Base-by-base conservation (phyloP, 2,797 vertebrate species). In the Gymnocypris eckloni region DNA sequence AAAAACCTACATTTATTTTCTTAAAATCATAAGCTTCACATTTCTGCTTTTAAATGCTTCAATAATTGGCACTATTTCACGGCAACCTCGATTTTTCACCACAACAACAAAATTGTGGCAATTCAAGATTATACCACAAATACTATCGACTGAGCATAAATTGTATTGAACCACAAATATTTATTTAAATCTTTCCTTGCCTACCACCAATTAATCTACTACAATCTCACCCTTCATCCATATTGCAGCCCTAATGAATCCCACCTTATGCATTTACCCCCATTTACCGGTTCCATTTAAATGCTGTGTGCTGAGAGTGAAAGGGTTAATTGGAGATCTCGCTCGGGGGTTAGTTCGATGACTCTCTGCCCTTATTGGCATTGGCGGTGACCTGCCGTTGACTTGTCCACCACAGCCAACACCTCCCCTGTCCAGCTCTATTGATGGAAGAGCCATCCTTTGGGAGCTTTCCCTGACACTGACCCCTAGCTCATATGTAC, bases 251-350 rank as follows among this genome's bases (percentile, higher is more conserved):
- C 16, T n/a, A 86, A 86, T 81, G 78, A 52, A 78, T 86, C 43
- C 54, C 67, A 71, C 83, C 86, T 88, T 87, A 85, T 79, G 82
- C 64, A 79, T 79, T 86, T 86, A 82, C 86, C 81, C 73, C 54
- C 64, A 50, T 78, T 86, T 78, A 71, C 81, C 16, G 10, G 25
- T 75, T 81, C 69, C 15, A 50, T 77, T 77, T 73, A 83, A 72
- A 66, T 73, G 20, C 75, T 33, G 15, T 78, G 45, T 67, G 48
- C 25, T 75, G 64, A 93, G 90, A 92, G 92, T 93, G 88, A 91
- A 89, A 93, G 86, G 94, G 93, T 95, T 95, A 95, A 95, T 95
- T 94, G 92, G 93, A 90, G 93, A 91, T 93, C 70, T 90, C 93
- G 92, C 93, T 91, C 93, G 90, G 94, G 93, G 92, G 91, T 93